These are phyloP conservation scores for Galerucella calmariensis DNA, from an alignment of 2,888 invertebrate genomes.

Conservation along the genomic window DNA sequence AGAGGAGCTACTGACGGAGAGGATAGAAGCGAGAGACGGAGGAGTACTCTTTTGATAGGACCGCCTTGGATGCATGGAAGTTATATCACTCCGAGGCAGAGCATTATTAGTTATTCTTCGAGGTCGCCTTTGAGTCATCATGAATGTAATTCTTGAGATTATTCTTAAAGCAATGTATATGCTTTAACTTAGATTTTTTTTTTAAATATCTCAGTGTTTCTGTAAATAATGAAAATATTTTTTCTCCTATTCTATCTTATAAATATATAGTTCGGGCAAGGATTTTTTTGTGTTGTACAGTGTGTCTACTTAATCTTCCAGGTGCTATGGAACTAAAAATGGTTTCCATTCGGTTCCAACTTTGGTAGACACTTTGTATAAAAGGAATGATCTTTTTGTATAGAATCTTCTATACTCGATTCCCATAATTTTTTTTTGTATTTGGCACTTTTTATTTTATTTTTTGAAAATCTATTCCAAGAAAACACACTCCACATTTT, in stretches of 20 bases:
- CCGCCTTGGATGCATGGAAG: conserved; percentile 68
- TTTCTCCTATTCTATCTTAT: conserved; percentile 11
- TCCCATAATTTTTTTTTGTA: no score
- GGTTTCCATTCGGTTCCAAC: no score
- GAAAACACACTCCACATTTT: not conserved
- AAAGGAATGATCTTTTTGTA: conserved; percentile 9
- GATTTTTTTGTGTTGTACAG: not conserved
- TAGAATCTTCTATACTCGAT: not conserved
- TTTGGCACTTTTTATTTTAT: not conserved
- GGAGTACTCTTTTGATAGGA: conserved; percentile 61
- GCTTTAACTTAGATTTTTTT: conserved; percentile 13
- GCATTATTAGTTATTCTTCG: conserved; percentile 81
- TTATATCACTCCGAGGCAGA: conserved; percentile 74
- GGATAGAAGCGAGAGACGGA: conserved; percentile 40
- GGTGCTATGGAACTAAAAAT: no score
- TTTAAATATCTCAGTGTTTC: not conserved
- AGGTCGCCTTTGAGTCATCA: conserved; percentile 85
- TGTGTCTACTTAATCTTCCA: no score
- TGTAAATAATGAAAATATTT: conserved; percentile 28
- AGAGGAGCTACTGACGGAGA: conserved; percentile 15
- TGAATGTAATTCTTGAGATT: conserved; percentile 78
- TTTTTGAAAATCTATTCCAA: no score
- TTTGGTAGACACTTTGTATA: no score
- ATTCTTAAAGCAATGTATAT: conserved; percentile 29
- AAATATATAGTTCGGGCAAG: conserved; percentile 18